These are phyloP conservation scores for Atractosteus spatula DNA, from an alignment of 2,113 vertebrate genomes.

Conservation along the genomic window DNA sequence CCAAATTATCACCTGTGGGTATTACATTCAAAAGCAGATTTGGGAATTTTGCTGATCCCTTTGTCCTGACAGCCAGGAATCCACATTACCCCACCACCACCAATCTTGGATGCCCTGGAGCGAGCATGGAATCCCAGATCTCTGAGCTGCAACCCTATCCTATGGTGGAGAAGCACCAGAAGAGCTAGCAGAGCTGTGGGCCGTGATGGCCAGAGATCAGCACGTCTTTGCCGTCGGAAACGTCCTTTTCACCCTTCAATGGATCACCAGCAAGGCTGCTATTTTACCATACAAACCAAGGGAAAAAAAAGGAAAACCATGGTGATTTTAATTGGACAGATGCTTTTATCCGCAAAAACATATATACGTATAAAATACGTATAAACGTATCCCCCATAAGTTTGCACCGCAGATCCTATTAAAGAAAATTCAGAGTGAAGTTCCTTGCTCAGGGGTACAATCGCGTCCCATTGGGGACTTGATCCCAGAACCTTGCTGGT, in stretches of 20 bases:
- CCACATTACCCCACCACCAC: not conserved
- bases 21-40: no score
- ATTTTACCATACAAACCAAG: not conserved
- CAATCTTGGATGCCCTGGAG: not conserved
- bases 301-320: no score
- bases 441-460: no score
- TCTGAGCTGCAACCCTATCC: not conserved
- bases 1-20: not conserved
- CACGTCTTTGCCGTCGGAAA: constrained; percentile 9
- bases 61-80: not conserved
- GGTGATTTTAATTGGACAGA: no score
- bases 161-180: not conserved
- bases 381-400: no score
- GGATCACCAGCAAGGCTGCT: not conserved
- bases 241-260: constrained; percentile 12
- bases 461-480: no score
- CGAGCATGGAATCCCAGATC: not conserved
- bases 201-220: constrained; percentile 14
- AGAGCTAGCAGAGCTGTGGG: not conserved
- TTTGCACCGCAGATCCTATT: no score
- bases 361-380: no score
- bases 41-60: not conserved
- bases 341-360: no score
- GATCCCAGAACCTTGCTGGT: no score
- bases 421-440: no score